Conservation (phyloP, 1,140 invertebrate genomes). For the Penaeus japonicus region DNA sequence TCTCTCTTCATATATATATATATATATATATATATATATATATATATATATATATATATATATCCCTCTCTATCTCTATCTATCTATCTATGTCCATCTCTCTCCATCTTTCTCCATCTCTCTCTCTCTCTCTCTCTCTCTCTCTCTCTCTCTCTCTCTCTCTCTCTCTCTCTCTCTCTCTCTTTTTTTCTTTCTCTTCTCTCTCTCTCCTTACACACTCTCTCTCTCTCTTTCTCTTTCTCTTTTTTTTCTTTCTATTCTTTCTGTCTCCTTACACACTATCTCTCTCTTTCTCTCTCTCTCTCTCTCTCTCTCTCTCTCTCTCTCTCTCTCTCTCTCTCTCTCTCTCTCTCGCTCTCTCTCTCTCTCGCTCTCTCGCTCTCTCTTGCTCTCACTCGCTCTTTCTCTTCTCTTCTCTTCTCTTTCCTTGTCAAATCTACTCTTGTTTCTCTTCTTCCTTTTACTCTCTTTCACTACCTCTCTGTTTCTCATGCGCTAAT, state of each 20-base stretch:
- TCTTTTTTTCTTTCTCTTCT: background rate
- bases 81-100: no score
- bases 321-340: background rate
- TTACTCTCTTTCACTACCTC: no score
- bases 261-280: background rate
- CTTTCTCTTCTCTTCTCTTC: no score
- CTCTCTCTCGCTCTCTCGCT: background rate
- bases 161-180: background rate
- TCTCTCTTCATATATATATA: no score
- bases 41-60: no score
- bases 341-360: background rate
- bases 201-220: background rate
- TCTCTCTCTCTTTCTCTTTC: background rate
- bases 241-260: background rate
- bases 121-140: background rate
- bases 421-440: no score
- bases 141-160: background rate
- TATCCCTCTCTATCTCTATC: no score
- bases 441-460: no score
- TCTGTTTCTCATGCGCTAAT: no score
- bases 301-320: background rate
- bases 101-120: background rate
- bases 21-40: no score
- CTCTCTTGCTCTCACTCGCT: no score
- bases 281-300: background rate